Conservation (phyloP, 2,113 vertebrate species). For the Chaetops frenatus region DNA sequence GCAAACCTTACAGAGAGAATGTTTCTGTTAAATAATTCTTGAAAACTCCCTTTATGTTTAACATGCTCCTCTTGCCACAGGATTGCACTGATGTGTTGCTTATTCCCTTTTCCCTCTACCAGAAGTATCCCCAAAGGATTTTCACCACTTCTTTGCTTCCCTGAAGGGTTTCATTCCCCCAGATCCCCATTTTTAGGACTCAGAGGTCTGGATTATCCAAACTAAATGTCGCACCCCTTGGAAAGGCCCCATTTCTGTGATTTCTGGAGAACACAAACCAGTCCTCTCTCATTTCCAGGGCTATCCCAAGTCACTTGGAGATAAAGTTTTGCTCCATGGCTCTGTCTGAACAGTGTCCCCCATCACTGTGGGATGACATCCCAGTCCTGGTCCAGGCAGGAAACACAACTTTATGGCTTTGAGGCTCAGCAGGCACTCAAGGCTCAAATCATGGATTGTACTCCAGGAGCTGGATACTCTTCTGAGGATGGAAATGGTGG, state of each 20-base stretch:
- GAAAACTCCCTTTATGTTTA: not conserved
- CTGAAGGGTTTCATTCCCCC: not conserved
- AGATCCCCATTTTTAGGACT: not conserved
- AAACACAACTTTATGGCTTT: not conserved
- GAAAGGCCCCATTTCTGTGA: not conserved
- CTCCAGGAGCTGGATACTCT: not conserved
- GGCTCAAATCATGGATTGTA: not conserved
- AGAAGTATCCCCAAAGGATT: not conserved
- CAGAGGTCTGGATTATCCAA: not conserved
- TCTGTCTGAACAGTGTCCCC: not conserved
- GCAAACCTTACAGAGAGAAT: not conserved
- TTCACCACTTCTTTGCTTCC: not conserved
- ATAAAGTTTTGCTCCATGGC: not conserved
- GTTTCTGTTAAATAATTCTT: not conserved
- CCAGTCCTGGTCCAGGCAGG: not conserved
- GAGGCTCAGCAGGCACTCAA: not conserved
- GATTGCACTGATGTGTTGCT: fast-evolving
- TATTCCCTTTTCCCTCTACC: too few species aligned
- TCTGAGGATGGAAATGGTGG: not conserved
- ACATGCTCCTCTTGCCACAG: not conserved
- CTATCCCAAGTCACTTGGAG: not conserved
- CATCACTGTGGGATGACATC: not conserved
- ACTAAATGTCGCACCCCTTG: too few species aligned
- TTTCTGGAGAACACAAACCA: not conserved
- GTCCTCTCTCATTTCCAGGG: not conserved